Evolutionary conservation across 2,797 vertebrate species (phyloP), one percentile per base, ranked within the genome.

Genomic region (Martes flavigula): DNA sequence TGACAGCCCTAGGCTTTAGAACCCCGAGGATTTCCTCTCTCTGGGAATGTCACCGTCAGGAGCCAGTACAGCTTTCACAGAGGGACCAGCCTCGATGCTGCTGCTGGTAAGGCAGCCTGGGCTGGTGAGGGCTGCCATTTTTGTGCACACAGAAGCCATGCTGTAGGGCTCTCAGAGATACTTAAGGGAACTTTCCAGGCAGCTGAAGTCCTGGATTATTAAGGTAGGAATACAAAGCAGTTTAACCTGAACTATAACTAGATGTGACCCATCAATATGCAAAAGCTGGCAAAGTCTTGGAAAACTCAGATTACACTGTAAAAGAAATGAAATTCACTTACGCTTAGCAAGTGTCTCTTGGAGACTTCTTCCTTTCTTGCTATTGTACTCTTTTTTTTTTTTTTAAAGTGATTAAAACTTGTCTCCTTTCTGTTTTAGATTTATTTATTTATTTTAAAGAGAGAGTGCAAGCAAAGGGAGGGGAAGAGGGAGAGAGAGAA

Each of bases 11-110:
- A 4, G 38, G n/a, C 35, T 73, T 72, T 62, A 75, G 81, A 32
- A 40, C 3, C 38, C 85, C 30, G 1, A 25, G 70, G 1, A 1
- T 51, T 86, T 94, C 15, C 12, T 79, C 27, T 79, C 20, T 58
- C 40, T n/a, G 40, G 70, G 75, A 70, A 60, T 8, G 54, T 56
- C 58, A 4, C 25, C 18, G 40, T 58, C 48, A 14, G 82, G 35
- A 81, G 15, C 13, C 1, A 6, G 54, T 21, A 43, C n/a, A 43
- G 58, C 72, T 48, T 87, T 85, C 58, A 4, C 2, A 35, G 58
- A 70, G 35, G 23, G 27, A 9, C 38, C 35, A 48, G 14, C 23
- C 27, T 2, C 0, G 0, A 13, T 4, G 21, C 38, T 15, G 32
- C n/a, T 43, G 12, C 38, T 66, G 27, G 27, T 66, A 2, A 85